Evolutionary conservation across 2,113 vertebrate species (phyloP), one percentile per base, ranked within the genome.

Genomic region (Cyrtonyx montezumae): DNA sequence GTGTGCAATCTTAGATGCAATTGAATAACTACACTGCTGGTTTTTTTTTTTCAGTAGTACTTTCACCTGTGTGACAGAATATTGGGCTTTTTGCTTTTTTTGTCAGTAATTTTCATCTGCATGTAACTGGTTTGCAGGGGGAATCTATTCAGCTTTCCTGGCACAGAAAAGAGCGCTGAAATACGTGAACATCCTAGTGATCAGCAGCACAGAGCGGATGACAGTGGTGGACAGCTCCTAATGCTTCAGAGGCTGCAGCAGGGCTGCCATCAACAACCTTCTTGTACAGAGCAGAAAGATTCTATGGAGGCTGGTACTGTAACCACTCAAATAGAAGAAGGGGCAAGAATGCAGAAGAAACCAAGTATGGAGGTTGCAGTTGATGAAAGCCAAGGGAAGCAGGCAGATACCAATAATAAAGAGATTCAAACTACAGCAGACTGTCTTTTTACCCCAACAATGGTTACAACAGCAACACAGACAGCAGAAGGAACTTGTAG

Each of bases 41-140:
- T 16, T 37, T 30, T 46, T 53, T 48, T 30, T 46, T 53, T 48
- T 9, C 51, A 22, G 23, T 59, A 34, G 18, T 81, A 21, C 40
- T 87, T 85, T 83, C 18, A 48, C 30, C 36, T 51, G n/a, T 67
- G 51, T 77, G 79, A 49, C 26, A 49, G 55, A 32, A 3, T 80
- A 65, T 61, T 63, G 68, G 4, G 48, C 59, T 28, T 92, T n/a
- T 67, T 75, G 25, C 36, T 79, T 82, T 73, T 30, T 65, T 58
- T 45, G 46, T 76, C 8, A 40, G 0, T 96, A 67, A 82, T 74
- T 53, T 77, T 85, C 15, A 81, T 93, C n/a, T 94, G 20, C 79
- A 10, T 96, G 2, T 96, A 87, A 85, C 92, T 95, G 75, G 37
- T 94, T 98, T 97, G 82, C 95, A 98, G 98, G 96, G 98, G 87